These are phyloP conservation scores for Mastomys natalensis DNA, from an alignment of 2,113 vertebrate species.

Conservation along the genomic window DNA sequence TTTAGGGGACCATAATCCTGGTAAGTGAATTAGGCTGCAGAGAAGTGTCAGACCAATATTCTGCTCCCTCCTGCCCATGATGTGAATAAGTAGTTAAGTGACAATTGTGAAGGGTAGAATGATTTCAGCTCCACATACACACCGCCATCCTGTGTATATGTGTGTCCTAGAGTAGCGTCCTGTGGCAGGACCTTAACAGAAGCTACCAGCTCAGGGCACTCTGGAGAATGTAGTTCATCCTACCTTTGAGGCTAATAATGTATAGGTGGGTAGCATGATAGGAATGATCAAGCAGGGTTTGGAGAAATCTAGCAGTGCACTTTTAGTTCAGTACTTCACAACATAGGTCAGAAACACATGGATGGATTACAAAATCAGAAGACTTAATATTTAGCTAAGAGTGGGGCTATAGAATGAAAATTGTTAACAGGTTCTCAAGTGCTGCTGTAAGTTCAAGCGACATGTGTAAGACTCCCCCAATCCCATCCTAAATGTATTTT, in stretches of 20 bases:
- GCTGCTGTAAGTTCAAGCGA: background rate
- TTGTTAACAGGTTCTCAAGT: background rate
- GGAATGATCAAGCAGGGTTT: background rate
- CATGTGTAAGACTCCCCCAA: background rate
- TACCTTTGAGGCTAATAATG: background rate
- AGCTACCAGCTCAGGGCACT: background rate
- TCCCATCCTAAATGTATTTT: conserved; percentile 6
- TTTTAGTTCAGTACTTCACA: background rate
- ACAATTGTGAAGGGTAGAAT: background rate
- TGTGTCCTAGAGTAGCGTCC: background rate
- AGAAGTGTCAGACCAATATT: background rate
- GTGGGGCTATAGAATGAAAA: background rate
- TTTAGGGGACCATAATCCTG: background rate
- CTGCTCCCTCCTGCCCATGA: background rate
- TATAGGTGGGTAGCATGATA: background rate
- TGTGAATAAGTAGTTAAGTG: background rate
- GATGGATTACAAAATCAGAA: background rate
- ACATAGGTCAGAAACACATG: background rate
- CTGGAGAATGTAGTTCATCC: background rate
- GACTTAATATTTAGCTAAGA: background rate
- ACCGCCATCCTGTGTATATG: background rate
- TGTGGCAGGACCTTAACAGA: background rate
- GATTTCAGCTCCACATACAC: background rate
- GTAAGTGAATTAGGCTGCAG: background rate
- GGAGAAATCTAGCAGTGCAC: background rate